Evolutionary conservation across 2,797 vertebrate genomes (phyloP).

Genomic region (Acanthopagrus latus): DNA sequence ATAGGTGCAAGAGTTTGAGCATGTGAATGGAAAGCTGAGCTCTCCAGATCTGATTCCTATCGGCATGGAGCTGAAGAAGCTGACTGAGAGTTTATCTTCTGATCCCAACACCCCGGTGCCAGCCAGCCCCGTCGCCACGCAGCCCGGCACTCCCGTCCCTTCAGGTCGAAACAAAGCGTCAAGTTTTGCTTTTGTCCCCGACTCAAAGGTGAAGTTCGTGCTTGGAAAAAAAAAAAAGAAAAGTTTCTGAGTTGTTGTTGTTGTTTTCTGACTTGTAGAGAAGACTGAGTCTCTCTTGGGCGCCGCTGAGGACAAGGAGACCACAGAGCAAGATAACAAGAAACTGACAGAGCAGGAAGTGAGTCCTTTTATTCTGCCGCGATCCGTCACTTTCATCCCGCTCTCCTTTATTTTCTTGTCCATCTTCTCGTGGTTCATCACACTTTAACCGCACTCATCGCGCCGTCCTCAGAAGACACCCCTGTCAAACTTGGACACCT

Average conservation of each 20-base stretch:
- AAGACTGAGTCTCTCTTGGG: constrained; percentile 86
- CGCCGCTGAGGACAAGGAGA: constrained; percentile 90
- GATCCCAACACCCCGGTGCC: constrained; percentile 95
- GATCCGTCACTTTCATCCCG: constrained; percentile 24
- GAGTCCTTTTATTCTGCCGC: constrained; percentile 32
- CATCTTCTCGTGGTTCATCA: constrained; percentile 33
- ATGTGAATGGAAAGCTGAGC: constrained; percentile 96
- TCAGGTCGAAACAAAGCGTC: constrained; percentile 82
- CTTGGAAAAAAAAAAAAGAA: not conserved
- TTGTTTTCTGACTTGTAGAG: constrained; percentile 81
- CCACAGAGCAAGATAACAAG: constrained; percentile 84
- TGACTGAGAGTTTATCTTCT: constrained; percentile 90
- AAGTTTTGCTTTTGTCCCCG: not conserved
- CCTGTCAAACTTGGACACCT: constrained; percentile 56
- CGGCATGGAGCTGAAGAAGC: constrained; percentile 91
- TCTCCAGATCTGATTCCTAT: constrained; percentile 93
- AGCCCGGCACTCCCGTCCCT: constrained; percentile 83
- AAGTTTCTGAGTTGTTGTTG: constrained; percentile 33
- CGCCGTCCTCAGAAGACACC: constrained; percentile 21
- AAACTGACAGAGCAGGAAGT: constrained; percentile 89
- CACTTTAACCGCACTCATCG: constrained; percentile 14
- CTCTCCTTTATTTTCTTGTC: constrained; percentile 25
- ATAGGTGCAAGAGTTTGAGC: constrained; percentile 98
- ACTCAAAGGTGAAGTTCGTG: constrained; percentile 7
- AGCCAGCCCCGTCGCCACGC: constrained; percentile 89